A percentile compares a stretch with the other conserved stretches of the same genome.
phyloP scores from a whole-genome alignment of 2,888 invertebrate species.

The Troilus luridus region DNA sequence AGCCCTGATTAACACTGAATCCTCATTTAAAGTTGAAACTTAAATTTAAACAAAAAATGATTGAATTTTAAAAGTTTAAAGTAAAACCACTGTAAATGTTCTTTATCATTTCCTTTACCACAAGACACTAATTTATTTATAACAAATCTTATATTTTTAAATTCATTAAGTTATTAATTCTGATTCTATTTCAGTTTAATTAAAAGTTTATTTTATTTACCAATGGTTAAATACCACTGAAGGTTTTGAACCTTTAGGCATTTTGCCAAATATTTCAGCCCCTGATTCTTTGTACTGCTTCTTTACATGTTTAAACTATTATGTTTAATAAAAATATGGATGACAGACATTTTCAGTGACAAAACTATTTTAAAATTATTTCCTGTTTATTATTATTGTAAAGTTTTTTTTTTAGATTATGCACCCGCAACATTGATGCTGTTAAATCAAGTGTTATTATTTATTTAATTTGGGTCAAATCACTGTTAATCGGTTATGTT shows the following conservation, averaged over 20 bases:
- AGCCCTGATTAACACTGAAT: neutral
- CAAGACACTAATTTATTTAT: neutral
- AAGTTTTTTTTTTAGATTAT: neutral
- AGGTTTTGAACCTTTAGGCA: slow-evolving; percentile 50
- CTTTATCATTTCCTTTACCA: too few species aligned
- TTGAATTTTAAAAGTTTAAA: neutral
- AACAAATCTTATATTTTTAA: neutral
- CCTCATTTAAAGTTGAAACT: neutral
- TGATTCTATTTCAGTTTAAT: neutral
- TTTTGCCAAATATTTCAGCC: slow-evolving; percentile 47
- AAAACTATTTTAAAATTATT: neutral
- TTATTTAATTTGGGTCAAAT: too few species aligned
- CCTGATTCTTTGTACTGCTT: slow-evolving; percentile 19
- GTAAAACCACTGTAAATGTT: neutral
- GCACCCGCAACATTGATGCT: too few species aligned
- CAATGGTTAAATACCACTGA: slow-evolving; percentile 25
- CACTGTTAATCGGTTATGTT: too few species aligned
- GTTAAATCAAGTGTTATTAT: neutral
- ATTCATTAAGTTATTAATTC: neutral
- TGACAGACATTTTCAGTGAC: neutral
- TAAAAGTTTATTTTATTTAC: slow-evolving; percentile 18
- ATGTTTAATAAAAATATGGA: neutral
- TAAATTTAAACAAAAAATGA: neutral
- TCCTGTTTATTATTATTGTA: neutral
- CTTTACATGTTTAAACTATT: slow-evolving; percentile 11